Evolutionary conservation across 2,113 vertebrate genomes (phyloP), one percentile per base, ranked within the genome.

Genomic region (Ailurus styani): DNA sequence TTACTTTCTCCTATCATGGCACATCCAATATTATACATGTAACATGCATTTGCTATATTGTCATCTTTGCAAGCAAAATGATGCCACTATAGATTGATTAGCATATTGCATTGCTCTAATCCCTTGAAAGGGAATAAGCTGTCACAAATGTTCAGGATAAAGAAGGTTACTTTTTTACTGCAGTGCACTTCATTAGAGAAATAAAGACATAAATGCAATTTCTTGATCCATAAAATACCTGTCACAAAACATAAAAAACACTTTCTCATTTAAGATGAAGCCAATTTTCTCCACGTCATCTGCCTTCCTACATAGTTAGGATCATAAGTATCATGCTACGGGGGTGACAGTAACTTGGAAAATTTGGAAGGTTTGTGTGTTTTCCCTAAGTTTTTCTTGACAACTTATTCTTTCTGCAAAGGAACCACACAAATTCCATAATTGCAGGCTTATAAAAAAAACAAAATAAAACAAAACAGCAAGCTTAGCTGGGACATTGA

Each of bases 131-230:
- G 96, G 94, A 95, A 98, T 92, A 93, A 91, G 37, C 37, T 96
- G 73, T 97, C 96, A 96, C 79, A 90, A 97, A 87, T 66, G 77
- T 31, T 52, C 73, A 87, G 20, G 52, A 93, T 93, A 97, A 98
- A 52, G 93, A 97, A 97, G 64, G 62, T 21, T 96, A 91, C 77
- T 88, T 95, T 95, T 98, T 93, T 96, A 98, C 94, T 83, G 96
- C 75, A 81, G 68, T 79, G 55, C n/a, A 94, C 93, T 97, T 97
- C 97, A 96, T 94, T 96, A 96, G 31, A 93, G 78, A 91, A 98
- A 82, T 70, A 83, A 85, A 90, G 94, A 92, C 91, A 96, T 93
- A 98, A 98, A 94, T 52, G 85, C 78, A 92, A 95, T 95, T 96
- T 98, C 92, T 95, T 97, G 97, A 97, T 97, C 84, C 78, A 47